A percentile compares a stretch with the other conserved stretches of the same genome.
phyloP scores from a whole-genome alignment of 2,113 vertebrate species.

The Bagarius yarrelli region DNA sequence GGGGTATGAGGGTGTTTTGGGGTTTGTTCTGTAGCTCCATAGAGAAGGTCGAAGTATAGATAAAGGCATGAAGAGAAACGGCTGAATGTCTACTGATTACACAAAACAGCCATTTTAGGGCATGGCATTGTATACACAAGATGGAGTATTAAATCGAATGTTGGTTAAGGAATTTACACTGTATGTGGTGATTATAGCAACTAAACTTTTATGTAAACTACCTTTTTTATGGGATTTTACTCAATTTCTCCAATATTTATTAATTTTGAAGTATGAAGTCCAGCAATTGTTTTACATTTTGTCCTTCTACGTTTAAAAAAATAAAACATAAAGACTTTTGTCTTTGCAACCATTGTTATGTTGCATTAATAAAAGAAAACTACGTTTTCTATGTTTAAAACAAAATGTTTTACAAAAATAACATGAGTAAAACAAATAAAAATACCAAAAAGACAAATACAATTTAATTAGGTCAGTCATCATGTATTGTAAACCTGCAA shows the following conservation, averaged over 20 bases:
- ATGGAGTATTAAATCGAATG: not conserved
- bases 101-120: not conserved
- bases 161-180: not conserved
- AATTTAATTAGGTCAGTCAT: not conserved
- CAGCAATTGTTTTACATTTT: not conserved
- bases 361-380: no score
- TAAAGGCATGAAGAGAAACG: constrained; percentile 2
- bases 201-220: not conserved
- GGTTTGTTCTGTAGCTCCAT: not conserved
- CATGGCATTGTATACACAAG: not conserved
- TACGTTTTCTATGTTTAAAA: no score
- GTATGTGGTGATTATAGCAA: not conserved
- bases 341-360: not conserved
- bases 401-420: no score
- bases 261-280: no score
- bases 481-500: no score
- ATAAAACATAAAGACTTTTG: not conserved
- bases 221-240: not conserved
- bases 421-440: no score
- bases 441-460: not conserved
- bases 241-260: not conserved
- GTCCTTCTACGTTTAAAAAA: not conserved
- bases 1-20: not conserved
- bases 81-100: constrained; percentile 11
- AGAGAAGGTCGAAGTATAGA: constrained; percentile 31